Evolutionary conservation across 2,797 vertebrate genomes (phyloP).

Genomic region (Enteromius treurensis): DNA sequence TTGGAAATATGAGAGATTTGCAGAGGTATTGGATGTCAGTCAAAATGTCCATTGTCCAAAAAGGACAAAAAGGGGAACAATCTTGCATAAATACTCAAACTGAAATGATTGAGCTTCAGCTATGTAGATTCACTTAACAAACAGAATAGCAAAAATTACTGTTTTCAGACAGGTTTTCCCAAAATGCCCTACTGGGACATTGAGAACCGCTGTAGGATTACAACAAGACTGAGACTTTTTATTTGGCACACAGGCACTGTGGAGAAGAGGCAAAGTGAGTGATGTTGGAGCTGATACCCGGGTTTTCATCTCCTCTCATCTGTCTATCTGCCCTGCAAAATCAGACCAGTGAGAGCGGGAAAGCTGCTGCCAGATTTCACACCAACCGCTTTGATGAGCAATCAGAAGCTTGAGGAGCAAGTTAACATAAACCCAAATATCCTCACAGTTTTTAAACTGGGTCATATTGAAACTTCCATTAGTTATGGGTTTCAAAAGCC

Average conservation of each 20-base stretch:
- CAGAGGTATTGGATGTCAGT: not conserved
- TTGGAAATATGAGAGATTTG: not conserved
- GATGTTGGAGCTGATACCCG: conserved; percentile 19
- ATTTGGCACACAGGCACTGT: conserved; percentile 27
- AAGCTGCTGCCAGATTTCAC: conserved; percentile 45
- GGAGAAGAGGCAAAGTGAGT: conserved; percentile 9
- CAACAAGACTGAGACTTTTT: not conserved
- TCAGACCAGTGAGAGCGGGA: conserved; percentile 15
- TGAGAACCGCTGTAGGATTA: conserved; percentile 1
- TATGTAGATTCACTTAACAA: not conserved
- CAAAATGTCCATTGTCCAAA: not conserved
- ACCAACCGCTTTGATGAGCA: conserved; percentile 48
- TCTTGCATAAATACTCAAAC: not conserved
- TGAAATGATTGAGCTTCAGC: not conserved
- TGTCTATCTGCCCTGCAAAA: conserved; percentile 46
- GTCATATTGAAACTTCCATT: conserved; percentile 41
- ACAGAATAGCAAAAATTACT: not conserved
- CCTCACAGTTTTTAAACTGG: conserved; percentile 39
- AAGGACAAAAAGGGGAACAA: not conserved
- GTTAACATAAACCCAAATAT: conserved; percentile 40
- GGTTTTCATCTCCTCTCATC: conserved; percentile 50
- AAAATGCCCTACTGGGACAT: not conserved
- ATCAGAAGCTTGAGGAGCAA: conserved; percentile 49
- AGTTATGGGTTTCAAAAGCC: conserved; percentile 31
- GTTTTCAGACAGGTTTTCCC: not conserved